Base-by-base conservation (phyloP, 2,797 vertebrate genomes). In the Champsocephalus gunnari region DNA sequence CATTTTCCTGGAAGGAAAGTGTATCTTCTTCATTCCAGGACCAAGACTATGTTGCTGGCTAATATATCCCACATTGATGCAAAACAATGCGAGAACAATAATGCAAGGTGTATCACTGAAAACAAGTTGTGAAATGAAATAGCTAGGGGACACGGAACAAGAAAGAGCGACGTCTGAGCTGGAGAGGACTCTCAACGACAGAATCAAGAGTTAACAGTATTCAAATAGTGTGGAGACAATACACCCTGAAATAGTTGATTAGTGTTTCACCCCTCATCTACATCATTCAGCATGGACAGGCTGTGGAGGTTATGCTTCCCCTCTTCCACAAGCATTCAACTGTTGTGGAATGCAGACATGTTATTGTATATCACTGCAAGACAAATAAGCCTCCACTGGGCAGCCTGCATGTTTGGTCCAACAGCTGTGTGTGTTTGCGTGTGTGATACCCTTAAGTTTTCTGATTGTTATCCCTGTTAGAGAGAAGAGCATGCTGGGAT, bases 301-400 rank as follows among this genome's bases (percentile, higher is more conserved):
- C 32, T 14, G 12, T 9, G 32, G 16, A 64, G 41, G 66, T 71
- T 67, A 50, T 66, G 49, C 58, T 56, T 77, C 66, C 66, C 19
- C 21, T 3, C 66, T 71, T 66, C 2, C 9, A 66, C 59, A 82
- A 84, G 57, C 64, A 66, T 85, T 38, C 28, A 67, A 57, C 53
- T 77, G 43, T 47, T 53, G 70, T 72, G 82, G 87, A 92, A 90
- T 89, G 85, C 86, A 90, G 88, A 83, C 77, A 12, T 88, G 88
- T 87, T 89, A 71, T 90, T 89, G 81, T 84, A 75, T 70, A 86
- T 70, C 61, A 66, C 74, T 73, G 64, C 58, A 85, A 32, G 54
- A 90, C 77, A 87, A 91, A 91, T 80, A 92, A 85, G 65, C 89
- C 63, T 86, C 67, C 75, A 51, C 45, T 48, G 70, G 79, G 57